Conservation (phyloP, 2,888 invertebrate genomes). For the Sarcophaga subvicina region DNA sequence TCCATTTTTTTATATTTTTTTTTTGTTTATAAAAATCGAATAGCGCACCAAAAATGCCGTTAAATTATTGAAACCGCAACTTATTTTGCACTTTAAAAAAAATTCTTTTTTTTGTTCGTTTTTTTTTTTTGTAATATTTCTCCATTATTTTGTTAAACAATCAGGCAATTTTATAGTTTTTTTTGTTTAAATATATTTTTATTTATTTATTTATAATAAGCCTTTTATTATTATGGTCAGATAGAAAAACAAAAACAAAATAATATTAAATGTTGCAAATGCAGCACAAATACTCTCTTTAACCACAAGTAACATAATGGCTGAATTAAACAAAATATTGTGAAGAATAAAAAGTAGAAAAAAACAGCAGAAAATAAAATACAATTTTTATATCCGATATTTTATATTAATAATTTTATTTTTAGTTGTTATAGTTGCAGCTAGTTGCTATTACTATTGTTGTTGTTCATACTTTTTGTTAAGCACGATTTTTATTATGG, state of each 20-base stretch:
- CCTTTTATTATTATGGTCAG: slow-evolving; percentile 41
- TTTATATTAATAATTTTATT: not conserved
- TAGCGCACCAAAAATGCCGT: not conserved
- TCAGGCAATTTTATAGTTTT: slow-evolving; percentile 10
- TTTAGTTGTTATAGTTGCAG: not conserved
- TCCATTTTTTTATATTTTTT: not conserved
- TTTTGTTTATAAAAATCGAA: not conserved
- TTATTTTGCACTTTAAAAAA: not conserved
- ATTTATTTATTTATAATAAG: slow-evolving; percentile 50
- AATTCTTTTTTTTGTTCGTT: not conserved
- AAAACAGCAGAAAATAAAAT: not conserved
- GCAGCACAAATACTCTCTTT: not conserved
- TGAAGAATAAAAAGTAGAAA: too few relatives aligned
- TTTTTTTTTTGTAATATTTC: not conserved
- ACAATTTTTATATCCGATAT: not conserved
- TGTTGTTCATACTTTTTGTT: not conserved
- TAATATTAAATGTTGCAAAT: not conserved
- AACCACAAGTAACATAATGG: not conserved
- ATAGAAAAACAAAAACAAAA: not conserved
- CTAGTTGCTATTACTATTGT: not conserved
- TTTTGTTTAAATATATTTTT: slow-evolving; percentile 5
- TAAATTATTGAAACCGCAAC: not conserved
- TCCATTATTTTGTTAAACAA: slow-evolving; percentile 31
- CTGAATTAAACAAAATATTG: not conserved
- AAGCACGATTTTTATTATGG: not conserved